A percentile compares a stretch with the other conserved stretches of the same genome.
Evolutionary conservation across 35 echinoderm and acorn worm genomes (phyloP).

Genomic region (Heliocidaris erythrogramma): DNA sequence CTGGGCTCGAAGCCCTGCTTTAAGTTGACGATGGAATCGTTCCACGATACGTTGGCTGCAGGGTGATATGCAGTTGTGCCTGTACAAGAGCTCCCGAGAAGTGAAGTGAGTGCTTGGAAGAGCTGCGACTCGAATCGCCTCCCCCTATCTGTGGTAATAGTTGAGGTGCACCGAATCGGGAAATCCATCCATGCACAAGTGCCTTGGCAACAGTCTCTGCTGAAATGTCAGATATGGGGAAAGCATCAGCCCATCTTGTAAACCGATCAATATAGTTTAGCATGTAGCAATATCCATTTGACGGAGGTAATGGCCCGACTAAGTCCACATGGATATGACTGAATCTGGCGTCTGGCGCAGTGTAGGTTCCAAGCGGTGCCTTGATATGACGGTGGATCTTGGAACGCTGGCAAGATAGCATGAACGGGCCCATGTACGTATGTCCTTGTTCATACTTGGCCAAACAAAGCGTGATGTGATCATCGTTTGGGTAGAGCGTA

Average conservation of each 20-base stretch:
- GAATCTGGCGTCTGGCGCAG: neutral
- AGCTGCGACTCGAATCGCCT: too few relatives aligned
- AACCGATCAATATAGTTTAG: constrained; percentile 19
- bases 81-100: constrained; percentile 47
- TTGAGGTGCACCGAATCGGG: neutral
- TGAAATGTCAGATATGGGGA: constrained; percentile 13
- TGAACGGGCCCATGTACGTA: too few relatives aligned
- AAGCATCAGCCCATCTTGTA: constrained; percentile 22
- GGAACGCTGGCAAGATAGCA: constrained; percentile 58
- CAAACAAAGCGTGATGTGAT: constrained; percentile 53
- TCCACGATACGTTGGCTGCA: constrained; percentile 54
- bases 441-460: constrained; percentile 63
- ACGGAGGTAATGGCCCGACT: constrained; percentile 34
- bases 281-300: constrained; percentile 7
- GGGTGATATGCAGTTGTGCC: constrained; percentile 66
- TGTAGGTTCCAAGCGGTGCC: constrained; percentile 17
- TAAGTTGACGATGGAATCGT: constrained; percentile 63
- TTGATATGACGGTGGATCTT: constrained; percentile 42
- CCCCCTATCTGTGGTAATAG: too few relatives aligned
- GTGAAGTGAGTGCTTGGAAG: neutral
- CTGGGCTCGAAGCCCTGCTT: constrained; percentile 57
- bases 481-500: constrained; percentile 2
- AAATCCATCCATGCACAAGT: neutral
- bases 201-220: constrained; percentile 22
- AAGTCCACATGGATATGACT: constrained; percentile 32